phyloP scores from a whole-genome alignment of 30 jellyfish, hydroid and myxozoan genomes.

The Pelagia noctiluca region DNA sequence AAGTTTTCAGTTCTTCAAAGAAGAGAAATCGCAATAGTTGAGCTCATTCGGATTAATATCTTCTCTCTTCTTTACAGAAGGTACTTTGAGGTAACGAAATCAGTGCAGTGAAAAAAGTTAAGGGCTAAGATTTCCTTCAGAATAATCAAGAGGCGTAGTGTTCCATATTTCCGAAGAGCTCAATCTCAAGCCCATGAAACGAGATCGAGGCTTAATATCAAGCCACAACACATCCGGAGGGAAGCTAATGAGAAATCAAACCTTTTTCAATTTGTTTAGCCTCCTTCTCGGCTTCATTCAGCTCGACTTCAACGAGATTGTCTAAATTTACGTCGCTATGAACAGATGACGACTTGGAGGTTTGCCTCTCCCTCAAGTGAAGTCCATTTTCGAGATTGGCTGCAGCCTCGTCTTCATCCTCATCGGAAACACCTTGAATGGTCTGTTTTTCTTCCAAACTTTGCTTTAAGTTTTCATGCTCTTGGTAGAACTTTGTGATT shows the following conservation, averaged over 20 bases:
- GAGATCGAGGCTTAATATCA: background rate
- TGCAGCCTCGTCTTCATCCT: background rate
- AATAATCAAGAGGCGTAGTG: too few species aligned
- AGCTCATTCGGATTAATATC: too few species aligned
- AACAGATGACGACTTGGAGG: conserved; percentile 2
- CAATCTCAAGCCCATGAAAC: background rate
- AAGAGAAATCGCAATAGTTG: too few species aligned
- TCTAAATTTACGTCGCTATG: conserved; percentile 17
- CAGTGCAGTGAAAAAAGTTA: too few species aligned
- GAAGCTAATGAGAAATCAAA: background rate
- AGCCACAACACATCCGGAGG: background rate
- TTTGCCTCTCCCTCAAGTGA: background rate
- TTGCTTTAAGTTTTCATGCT: background rate
- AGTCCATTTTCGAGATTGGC: background rate
- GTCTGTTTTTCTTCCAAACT: background rate
- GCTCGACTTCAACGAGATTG: background rate
- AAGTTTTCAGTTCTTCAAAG: too few species aligned
- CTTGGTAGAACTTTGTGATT: conserved; percentile 26
- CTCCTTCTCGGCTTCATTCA: background rate
- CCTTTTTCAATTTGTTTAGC: conserved; percentile 47
- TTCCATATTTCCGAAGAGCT: too few species aligned
- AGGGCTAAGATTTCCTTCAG: too few species aligned
- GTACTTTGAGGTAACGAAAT: too few species aligned
- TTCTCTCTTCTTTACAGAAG: too few species aligned
- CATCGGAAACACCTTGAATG: background rate